These are phyloP conservation scores for Globia sparganii DNA, from an alignment of 2,888 invertebrate genomes.

Conservation along the genomic window DNA sequence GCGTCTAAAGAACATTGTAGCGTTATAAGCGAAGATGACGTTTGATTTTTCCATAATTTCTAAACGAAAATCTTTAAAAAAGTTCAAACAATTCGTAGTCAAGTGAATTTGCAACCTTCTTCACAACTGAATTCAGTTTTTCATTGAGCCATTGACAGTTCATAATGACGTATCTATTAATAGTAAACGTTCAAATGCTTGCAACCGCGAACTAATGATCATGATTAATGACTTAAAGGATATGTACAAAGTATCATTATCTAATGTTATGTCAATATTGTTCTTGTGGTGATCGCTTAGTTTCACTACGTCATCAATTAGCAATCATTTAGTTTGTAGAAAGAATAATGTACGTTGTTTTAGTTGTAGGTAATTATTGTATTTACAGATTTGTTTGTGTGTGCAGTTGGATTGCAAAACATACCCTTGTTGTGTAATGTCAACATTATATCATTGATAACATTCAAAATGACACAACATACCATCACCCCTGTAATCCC, in stretches of 20 bases:
- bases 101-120: not conserved
- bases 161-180: conserved; percentile 44
- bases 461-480: no score
- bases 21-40: no score
- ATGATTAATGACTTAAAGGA: conserved; percentile 63
- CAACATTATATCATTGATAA: no score
- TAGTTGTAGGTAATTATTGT: not conserved
- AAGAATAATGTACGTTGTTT: conserved; percentile 27
- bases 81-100: not conserved
- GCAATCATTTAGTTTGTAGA: conserved; percentile 47
- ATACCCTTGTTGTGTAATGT: not conserved
- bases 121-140: conserved; percentile 29
- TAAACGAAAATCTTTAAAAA: not conserved
- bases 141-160: conserved; percentile 27
- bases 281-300: conserved; percentile 46
- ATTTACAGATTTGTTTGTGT: not conserved
- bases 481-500: no score
- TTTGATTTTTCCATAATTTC: not conserved
- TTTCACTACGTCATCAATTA: conserved; percentile 60
- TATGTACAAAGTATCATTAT: conserved; percentile 62
- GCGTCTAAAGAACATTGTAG: no score
- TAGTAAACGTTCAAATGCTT: conserved; percentile 37
- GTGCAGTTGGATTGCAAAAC: not conserved
- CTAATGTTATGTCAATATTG: conserved; percentile 61
- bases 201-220: conserved; percentile 50